Evolutionary conservation across 2,888 invertebrate genomes (phyloP), one percentile per base, ranked within the genome.

Genomic region (Eutolmus rufibarbis): DNA sequence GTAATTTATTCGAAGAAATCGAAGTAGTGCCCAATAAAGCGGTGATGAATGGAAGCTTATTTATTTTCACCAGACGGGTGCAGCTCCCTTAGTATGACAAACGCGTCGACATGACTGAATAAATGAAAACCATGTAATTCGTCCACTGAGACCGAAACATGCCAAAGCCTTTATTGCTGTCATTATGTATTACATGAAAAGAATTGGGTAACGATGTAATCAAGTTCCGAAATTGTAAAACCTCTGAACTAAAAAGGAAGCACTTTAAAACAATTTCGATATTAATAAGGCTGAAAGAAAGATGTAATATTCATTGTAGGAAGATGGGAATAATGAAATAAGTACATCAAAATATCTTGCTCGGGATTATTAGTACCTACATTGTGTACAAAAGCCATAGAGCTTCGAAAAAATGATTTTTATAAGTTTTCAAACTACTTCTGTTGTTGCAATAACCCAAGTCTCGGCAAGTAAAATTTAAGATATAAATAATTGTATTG

Each of bases 1-100:
- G 81, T 81, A 81, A 81, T 81, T 81, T 81, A 81, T 81, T 76
- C 66, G 66, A 28, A 19, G 66, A 66, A 66, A 66, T 66, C 66
- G 66, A 66, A 66, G 66, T 66, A 66, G 66, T 66, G 66, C 66
- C 66, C 66, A 66, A 66, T 66, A 66, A 66, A 66, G 4, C 28
- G 23, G 66, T 66, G 66, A 66, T 66, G 66, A 66, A 66, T 66
- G 66, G 57, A 23, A 66, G 28, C 66, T 66, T 66, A 66, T 66
- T 66, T 66, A 23, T 66, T 66, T 23, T 28, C 66, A 23, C 12
- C 66, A 66, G 23, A 28, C 66, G 66, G 66, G 28, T 66, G 66
- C 12, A 66, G 23, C 19, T 66, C 23, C 3, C 9, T 66, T 23
- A 12, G 28, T 23, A 28, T 66, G 66, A 66, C 19, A 66, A 66